Evolutionary conservation across 2,797 vertebrate genomes (phyloP).

Genomic region (Allobates femoralis): DNA sequence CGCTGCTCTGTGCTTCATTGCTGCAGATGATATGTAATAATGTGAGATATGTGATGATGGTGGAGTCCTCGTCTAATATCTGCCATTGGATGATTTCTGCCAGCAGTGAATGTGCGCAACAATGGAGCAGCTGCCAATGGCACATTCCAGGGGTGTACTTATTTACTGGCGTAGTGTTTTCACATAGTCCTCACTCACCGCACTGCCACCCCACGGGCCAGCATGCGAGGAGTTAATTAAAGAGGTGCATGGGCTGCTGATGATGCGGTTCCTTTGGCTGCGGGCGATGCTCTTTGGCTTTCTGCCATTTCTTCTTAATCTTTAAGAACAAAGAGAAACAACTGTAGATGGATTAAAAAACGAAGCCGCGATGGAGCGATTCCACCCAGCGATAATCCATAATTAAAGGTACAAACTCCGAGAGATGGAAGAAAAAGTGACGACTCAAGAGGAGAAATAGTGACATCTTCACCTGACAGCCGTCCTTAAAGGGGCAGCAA

Average conservation of each 20-base stretch:
- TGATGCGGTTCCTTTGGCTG: neutral
- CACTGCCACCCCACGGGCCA: conserved; percentile 4
- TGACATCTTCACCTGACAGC: neutral
- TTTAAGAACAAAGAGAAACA: conserved; percentile 51
- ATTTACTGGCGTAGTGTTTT: conserved; percentile 3
- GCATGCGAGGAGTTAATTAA: conserved; percentile 44
- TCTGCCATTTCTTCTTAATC: neutral
- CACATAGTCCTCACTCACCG: conserved; percentile 12
- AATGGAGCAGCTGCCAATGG: conserved; percentile 5
- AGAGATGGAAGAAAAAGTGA: conserved; percentile 10
- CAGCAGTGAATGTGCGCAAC: neutral
- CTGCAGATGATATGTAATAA: neutral
- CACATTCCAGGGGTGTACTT: conserved; percentile 2
- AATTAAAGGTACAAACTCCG: conserved; percentile 31
- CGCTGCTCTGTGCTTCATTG: neutral
- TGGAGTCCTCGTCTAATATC: neutral
- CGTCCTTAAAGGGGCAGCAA: neutral
- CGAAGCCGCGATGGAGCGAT: conserved; percentile 33
- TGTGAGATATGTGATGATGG: neutral
- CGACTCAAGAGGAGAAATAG: neutral
- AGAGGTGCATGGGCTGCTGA: conserved; percentile 11
- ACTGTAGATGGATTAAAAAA: conserved; percentile 37
- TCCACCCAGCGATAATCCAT: conserved; percentile 41
- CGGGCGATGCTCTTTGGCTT: conserved; percentile 39
- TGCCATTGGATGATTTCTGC: neutral